phyloP scores from a whole-genome alignment of 2,113 vertebrate species.

The Meles meles region DNA sequence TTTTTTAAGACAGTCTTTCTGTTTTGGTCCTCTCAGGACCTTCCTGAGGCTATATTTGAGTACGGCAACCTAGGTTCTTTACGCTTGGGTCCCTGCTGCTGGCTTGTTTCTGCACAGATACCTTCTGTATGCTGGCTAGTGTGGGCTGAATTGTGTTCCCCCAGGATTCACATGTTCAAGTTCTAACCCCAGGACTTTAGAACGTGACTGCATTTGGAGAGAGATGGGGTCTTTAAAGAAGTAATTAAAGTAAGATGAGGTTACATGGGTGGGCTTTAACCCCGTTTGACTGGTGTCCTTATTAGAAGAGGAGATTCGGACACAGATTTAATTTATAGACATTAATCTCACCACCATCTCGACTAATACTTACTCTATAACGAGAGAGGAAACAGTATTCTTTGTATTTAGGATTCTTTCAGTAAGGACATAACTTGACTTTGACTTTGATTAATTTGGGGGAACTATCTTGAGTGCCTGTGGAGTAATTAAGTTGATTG shows the following conservation, averaged over 20 bases:
- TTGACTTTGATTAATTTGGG: slow-evolving; percentile 50
- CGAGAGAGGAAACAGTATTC: background rate
- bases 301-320: background rate
- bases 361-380: background rate
- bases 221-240: background rate
- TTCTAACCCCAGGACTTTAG: background rate
- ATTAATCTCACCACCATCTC: background rate
- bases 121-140: background rate
- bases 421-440: background rate
- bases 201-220: background rate
- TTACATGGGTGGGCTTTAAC: background rate
- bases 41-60: background rate
- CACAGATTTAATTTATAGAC: background rate
- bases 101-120: background rate
- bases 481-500: slow-evolving; percentile 23
- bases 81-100: background rate
- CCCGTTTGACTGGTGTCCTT: background rate
- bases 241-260: background rate
- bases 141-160: background rate
- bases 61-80: background rate
- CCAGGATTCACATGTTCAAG: background rate
- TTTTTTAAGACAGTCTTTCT: background rate
- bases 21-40: background rate
- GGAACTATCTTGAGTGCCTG: background rate
- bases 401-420: slow-evolving; percentile 14